Percentiles rank a stretch among this genome's conserved stretches.
These are phyloP conservation scores for Amiota mariae DNA, from an alignment of 2,888 invertebrate genomes.

Conservation along the genomic window DNA sequence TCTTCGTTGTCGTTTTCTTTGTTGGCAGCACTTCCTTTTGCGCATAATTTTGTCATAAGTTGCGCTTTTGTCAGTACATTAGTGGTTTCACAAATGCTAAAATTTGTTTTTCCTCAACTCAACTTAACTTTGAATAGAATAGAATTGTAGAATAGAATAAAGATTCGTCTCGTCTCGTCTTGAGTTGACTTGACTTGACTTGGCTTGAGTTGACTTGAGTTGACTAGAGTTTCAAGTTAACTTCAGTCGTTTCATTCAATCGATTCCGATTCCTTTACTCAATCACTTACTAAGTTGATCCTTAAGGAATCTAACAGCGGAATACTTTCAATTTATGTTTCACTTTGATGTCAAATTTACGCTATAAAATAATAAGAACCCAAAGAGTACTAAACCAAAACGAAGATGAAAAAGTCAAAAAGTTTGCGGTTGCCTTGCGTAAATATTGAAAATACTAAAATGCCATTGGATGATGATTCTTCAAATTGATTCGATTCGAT, in stretches of 20 bases:
- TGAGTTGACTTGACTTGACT: not conserved
- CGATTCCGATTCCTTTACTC: constrained; percentile 36
- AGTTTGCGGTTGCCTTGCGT: constrained; percentile 26
- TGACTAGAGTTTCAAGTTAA: not conserved
- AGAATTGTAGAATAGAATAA: not conserved
- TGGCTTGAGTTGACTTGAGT: not conserved
- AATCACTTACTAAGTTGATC: constrained; percentile 24
- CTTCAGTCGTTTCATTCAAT: constrained; percentile 56
- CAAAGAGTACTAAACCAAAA: constrained; percentile 1
- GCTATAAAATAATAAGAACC: constrained; percentile 19
- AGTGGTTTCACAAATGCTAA: constrained; percentile 37
- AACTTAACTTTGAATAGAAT: not conserved
- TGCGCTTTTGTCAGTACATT: constrained; percentile 62
- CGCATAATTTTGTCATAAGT: constrained; percentile 57
- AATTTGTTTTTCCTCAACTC: constrained; percentile 63
- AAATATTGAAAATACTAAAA: constrained; percentile 26
- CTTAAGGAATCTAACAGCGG: constrained; percentile 35
- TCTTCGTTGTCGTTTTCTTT: constrained; percentile 10
- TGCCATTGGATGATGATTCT: not conserved
- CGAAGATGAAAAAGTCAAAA: not conserved
- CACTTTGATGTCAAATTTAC: constrained; percentile 59
- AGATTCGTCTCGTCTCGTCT: too few species aligned
- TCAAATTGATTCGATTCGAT: constrained; percentile 1
- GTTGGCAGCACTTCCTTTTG: constrained; percentile 34
- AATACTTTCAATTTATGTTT: constrained; percentile 54